These are phyloP conservation scores for Diadema setosum DNA, from an alignment of 35 echinoderm and acorn worm genomes.

Conservation along the genomic window DNA sequence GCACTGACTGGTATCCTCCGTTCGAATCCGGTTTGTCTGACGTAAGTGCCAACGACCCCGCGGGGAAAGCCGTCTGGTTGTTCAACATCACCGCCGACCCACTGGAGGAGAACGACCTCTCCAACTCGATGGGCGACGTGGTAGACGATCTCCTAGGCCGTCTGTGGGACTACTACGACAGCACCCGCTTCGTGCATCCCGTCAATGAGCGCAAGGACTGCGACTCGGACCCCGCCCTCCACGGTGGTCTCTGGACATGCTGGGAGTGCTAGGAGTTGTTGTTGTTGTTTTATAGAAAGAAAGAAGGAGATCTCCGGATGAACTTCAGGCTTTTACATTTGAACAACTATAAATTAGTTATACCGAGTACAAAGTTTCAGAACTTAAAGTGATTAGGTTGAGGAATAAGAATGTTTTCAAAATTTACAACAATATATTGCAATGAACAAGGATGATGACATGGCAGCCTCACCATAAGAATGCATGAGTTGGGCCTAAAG, in stretches of 20 bases:
- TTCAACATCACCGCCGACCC: constrained; percentile 6
- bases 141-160: not conserved
- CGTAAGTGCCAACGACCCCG: not conserved
- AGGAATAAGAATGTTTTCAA: too few relatives aligned
- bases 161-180: not conserved
- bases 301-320: too few relatives aligned
- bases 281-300: too few relatives aligned
- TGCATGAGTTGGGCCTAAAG: too few relatives aligned
- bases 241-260: not conserved
- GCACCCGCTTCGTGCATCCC: not conserved
- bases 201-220: not conserved
- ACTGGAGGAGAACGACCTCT: not conserved
- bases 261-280: not conserved
- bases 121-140: not conserved
- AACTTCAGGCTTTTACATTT: too few relatives aligned
- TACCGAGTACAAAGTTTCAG: too few relatives aligned
- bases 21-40: not conserved
- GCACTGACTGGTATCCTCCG: not conserved
- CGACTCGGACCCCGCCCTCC: not conserved
- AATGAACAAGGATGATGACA: too few relatives aligned
- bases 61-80: not conserved
- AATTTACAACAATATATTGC: too few relatives aligned
- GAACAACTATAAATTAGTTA: too few relatives aligned
- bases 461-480: too few relatives aligned
- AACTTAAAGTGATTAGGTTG: too few relatives aligned